These are phyloP conservation scores for Brotula barbata DNA, from an alignment of 2,797 vertebrate genomes.

Conservation along the genomic window DNA sequence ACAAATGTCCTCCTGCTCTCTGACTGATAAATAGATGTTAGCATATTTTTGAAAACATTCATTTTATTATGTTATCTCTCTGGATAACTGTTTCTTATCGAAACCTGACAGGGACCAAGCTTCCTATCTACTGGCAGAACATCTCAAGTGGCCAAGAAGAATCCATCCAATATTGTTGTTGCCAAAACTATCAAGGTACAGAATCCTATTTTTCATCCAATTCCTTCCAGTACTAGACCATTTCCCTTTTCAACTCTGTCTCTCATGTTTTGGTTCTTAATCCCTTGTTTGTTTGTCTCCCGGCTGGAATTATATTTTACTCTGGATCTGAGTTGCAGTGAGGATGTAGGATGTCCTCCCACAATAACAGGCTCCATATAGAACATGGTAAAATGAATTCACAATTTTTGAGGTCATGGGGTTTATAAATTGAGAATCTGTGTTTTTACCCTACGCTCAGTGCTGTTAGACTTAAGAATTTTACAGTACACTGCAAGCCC, in stretches of 20 bases:
- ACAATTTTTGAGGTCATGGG: too few relatives aligned
- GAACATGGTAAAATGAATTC: too few relatives aligned
- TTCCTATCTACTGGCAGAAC: slow-evolving; percentile 54
- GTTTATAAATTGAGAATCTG: too few relatives aligned
- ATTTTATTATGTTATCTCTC: slow-evolving; percentile 35
- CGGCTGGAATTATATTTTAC: slow-evolving; percentile 44
- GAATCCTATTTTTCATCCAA: slow-evolving; percentile 13
- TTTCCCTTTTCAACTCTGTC: slow-evolving; percentile 25
- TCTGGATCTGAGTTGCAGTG: slow-evolving; percentile 33
- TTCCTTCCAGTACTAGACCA: slow-evolving; percentile 16
- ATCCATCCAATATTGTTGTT: slow-evolving; percentile 64
- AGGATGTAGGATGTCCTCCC: slow-evolving; percentile 6
- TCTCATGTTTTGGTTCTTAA: slow-evolving; percentile 9
- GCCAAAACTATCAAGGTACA: slow-evolving; percentile 89
- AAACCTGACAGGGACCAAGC: slow-evolving; percentile 74
- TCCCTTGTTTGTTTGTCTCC: slow-evolving; percentile 39
- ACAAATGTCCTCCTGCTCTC: slow-evolving; percentile 17
- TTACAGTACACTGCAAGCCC: too few relatives aligned
- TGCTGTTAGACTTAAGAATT: too few relatives aligned
- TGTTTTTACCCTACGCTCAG: too few relatives aligned
- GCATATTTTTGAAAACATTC: slow-evolving; percentile 18
- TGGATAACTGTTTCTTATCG: slow-evolving; percentile 59
- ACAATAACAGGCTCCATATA: not conserved
- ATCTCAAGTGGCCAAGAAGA: slow-evolving; percentile 55
- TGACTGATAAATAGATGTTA: slow-evolving; percentile 2